These are phyloP conservation scores for Oryzias melastigma DNA, from an alignment of 2,113 vertebrate genomes.

Conservation along the genomic window DNA sequence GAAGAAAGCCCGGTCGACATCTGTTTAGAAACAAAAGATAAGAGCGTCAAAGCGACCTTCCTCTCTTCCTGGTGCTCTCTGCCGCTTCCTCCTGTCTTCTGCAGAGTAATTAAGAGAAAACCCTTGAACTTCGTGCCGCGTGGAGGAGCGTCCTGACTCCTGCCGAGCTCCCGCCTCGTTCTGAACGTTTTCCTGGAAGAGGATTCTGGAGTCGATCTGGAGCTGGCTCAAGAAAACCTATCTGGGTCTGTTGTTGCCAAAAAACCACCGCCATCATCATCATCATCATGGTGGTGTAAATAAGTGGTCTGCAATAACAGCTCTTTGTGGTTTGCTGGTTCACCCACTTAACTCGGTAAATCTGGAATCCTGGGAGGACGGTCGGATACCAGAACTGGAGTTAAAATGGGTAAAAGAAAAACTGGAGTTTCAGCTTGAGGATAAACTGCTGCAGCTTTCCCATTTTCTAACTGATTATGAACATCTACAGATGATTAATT, in stretches of 20 bases:
- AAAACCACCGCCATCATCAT: too few species aligned
- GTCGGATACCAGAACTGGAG: too few species aligned
- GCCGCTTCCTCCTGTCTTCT: constrained; percentile 58
- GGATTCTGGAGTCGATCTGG: constrained; percentile 8
- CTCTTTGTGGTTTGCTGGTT: too few species aligned
- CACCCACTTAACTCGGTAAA: too few species aligned
- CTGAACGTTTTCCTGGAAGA: constrained; percentile 28
- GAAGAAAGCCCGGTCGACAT: constrained; percentile 71
- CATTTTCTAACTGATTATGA: too few species aligned
- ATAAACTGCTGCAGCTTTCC: too few species aligned
- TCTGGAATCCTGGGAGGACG: too few species aligned
- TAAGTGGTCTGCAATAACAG: too few species aligned
- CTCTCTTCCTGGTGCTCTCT: constrained; percentile 21
- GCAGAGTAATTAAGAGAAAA: constrained; percentile 73
- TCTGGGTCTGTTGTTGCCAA: neutral
- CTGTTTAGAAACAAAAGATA: constrained; percentile 68
- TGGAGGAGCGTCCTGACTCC: constrained; percentile 36
- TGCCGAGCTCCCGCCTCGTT: constrained; percentile 37
- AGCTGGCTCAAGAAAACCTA: neutral
- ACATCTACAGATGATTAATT: too few species aligned
- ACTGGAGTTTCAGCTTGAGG: too few species aligned
- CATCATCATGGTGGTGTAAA: too few species aligned
- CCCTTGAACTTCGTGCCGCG: constrained; percentile 52
- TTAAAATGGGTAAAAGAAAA: too few species aligned
- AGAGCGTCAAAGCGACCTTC: constrained; percentile 49